Evolutionary conservation across 2,113 vertebrate genomes (phyloP), one percentile per base, ranked within the genome.

Genomic region (Chloroceryle aenea): DNA sequence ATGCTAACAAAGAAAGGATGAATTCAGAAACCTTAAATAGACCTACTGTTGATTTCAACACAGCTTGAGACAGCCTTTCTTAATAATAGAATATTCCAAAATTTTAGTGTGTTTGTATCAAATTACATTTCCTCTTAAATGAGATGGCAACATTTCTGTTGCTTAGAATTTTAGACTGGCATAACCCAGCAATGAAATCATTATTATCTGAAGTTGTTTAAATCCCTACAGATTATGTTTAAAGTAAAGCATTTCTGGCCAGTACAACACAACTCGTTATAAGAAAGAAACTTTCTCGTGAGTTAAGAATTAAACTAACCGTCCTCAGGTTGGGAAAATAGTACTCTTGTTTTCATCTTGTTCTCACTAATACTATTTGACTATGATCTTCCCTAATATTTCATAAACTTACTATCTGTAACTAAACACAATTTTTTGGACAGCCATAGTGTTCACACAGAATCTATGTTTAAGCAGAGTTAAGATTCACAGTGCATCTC

Each of bases 1-100:
- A 80, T 50, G n/a, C 22, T 87, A 86, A 83, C 64, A 95, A 93
- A 97, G 79, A 87, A 93, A 88, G 83, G 61, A 52, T 43, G 78
- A 90, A 92, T 95, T 93, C 91, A 91, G 82, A 94, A 93, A 96
- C 59, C 42, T 93, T 87, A 90, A 90, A 86, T 25, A 91, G 90
- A 71, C 63, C 45, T 85, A 87, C 86, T 90, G 73, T 92, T 87
- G 58, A 68, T 69, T 92, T 77, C 80, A 50, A 48, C 85, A 75
- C 88, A 89, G 93, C 73, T 72, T 58, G 66, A 84, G 64, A 90
- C 87, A 95, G 88, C 34, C 76, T 85, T 94, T 93, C 86, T 40
- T 5, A 97, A 95, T 81, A 93, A 88, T 59, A 45, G n/a, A 30
- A 92, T 92, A 87, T 84, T 86, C 89, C 38, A 81, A 59, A 52